Evolutionary conservation across 1,140 invertebrate species (phyloP).

Genomic region (Micrasema longulum): DNA sequence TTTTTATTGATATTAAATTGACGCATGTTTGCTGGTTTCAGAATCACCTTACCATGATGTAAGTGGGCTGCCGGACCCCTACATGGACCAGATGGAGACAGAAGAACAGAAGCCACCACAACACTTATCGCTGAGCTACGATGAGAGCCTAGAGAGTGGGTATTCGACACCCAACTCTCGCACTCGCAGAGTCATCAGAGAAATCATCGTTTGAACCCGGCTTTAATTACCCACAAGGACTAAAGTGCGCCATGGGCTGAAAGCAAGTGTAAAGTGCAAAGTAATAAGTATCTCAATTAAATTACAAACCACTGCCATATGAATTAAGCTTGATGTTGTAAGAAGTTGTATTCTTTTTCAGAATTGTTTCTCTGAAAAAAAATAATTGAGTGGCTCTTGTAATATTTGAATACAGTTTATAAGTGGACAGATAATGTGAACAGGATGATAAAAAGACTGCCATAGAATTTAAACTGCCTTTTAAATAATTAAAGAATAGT

Average conservation of each 20-base stretch:
- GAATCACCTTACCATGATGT: conserved; percentile 94
- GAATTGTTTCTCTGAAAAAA: too few species aligned
- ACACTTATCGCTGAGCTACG: conserved; percentile 88
- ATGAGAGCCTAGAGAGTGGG: conserved; percentile 91
- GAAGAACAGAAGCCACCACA: conserved; percentile 79
- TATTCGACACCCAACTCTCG: conserved; percentile 94
- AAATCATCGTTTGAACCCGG: conserved; percentile 89
- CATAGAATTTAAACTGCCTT: conserved; percentile 53
- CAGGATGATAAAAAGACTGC: conserved; percentile 51
- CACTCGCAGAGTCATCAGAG: conserved; percentile 88
- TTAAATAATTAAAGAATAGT: conserved; percentile 43
- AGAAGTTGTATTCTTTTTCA: too few species aligned
- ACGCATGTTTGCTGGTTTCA: conserved; percentile 59
- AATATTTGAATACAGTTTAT: conserved; percentile 1
- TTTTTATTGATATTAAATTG: not conserved
- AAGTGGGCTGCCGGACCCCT: conserved; percentile 88
- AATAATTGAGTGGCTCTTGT: not conserved
- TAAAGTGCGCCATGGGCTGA: conserved; percentile 30
- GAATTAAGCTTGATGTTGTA: too few species aligned
- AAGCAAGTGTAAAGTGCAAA: conserved; percentile 37
- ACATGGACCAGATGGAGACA: conserved; percentile 82
- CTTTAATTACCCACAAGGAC: conserved; percentile 45
- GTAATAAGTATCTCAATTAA: conserved; percentile 20
- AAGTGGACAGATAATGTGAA: conserved; percentile 9
- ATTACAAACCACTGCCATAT: not conserved